phyloP scores from a whole-genome alignment of 2,113 vertebrate species.

The Thomomys bottae region DNA sequence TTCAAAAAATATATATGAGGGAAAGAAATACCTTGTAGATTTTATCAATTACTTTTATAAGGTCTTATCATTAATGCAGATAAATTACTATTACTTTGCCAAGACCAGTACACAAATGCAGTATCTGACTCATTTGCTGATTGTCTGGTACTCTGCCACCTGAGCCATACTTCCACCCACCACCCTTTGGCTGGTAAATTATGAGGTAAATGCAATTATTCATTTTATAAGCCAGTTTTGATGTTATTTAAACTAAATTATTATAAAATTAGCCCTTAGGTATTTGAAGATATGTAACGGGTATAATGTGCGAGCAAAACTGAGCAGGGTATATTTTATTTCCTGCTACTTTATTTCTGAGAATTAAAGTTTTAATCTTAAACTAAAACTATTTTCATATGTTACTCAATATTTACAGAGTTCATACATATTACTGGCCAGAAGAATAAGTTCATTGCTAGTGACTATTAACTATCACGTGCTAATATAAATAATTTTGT shows the following conservation, averaged over 20 bases:
- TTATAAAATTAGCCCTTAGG: neutral
- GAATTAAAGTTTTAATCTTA: conserved; percentile 34
- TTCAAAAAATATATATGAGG: neutral
- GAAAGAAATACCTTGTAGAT: neutral
- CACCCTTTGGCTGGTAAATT: neutral
- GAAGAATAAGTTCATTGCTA: neutral
- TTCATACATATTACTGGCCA: neutral
- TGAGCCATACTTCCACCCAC: no score
- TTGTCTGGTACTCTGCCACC: no score
- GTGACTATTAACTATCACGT: neutral
- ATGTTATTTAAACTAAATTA: conserved; percentile 21
- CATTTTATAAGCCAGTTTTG: neutral
- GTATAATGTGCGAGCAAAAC: neutral
- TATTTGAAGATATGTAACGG: neutral
- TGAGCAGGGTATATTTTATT: neutral
- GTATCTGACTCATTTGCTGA: no score
- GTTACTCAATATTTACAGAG: neutral
- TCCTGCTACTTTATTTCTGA: neutral
- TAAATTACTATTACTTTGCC: no score
- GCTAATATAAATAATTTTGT: neutral
- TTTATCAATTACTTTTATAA: neutral
- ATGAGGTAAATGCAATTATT: neutral
- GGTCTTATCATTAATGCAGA: no score
- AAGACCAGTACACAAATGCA: no score
- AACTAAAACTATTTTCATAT: neutral